These are phyloP conservation scores for Corbicula japonica DNA, from an alignment of 2,888 invertebrate genomes.

Conservation along the genomic window DNA sequence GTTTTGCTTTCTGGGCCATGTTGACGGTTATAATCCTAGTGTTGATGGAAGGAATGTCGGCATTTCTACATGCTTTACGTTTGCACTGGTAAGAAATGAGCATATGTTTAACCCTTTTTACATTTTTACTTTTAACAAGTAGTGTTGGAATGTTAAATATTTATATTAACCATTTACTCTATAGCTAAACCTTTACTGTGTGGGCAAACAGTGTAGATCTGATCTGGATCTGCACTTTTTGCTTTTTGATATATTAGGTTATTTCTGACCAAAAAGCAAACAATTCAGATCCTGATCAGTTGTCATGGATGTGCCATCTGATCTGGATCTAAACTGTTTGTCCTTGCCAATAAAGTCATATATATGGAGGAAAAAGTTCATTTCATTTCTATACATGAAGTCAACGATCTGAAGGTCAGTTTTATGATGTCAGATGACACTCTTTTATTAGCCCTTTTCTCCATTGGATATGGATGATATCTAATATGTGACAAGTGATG, in stretches of 20 bases:
- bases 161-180: background rate
- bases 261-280: background rate
- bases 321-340: too few relatives aligned
- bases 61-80: constrained; percentile 99
- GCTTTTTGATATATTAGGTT: background rate
- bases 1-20: constrained; percentile 97
- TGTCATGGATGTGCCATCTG: too few relatives aligned
- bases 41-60: constrained; percentile 99
- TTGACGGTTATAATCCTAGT: constrained; percentile 98
- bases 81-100: constrained; percentile 94
- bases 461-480: too few relatives aligned
- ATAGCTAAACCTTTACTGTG: background rate
- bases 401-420: too few relatives aligned
- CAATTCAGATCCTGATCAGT: too few relatives aligned
- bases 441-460: too few relatives aligned
- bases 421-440: too few relatives aligned
- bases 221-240: background rate
- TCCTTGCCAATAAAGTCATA: too few relatives aligned
- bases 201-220: background rate
- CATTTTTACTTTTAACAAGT: background rate
- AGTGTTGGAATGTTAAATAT: background rate
- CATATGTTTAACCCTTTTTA: background rate
- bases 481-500: too few relatives aligned
- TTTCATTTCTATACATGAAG: too few relatives aligned
- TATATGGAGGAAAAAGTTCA: too few relatives aligned